Conservation (phyloP, 2,113 vertebrate species). For the Columbina picui region DNA sequence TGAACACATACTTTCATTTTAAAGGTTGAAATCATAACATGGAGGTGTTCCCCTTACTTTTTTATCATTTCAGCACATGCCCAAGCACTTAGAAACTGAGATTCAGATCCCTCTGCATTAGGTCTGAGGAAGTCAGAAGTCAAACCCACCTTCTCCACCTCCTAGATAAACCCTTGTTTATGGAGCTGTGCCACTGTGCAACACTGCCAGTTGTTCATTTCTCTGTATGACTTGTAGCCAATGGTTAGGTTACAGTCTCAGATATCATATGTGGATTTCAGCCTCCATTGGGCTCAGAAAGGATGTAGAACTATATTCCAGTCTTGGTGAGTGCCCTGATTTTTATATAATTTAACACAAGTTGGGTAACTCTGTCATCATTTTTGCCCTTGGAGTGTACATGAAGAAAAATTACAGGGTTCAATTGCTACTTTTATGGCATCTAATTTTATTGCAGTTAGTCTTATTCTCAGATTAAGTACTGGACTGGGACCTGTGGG, state of each 20-base stretch:
- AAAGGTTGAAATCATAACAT: background rate
- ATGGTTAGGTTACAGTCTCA: background rate
- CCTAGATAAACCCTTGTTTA: background rate
- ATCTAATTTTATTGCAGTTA: background rate
- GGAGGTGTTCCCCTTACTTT: background rate
- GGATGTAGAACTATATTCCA: background rate
- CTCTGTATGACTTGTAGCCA: rapidly evolving
- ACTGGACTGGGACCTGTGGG: background rate
- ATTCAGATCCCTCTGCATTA: background rate
- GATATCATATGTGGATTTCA: background rate
- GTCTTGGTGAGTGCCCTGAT: background rate
- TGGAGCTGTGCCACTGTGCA: background rate
- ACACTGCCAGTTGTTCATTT: rapidly evolving
- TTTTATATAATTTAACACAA: background rate
- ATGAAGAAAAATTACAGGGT: background rate
- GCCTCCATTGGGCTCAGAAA: background rate
- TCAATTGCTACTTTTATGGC: background rate
- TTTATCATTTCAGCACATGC: background rate
- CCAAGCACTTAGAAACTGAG: background rate
- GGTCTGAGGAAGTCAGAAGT: background rate
- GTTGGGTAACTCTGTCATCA: background rate
- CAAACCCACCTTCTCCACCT: background rate
- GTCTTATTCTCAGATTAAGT: background rate
- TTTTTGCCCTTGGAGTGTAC: background rate
- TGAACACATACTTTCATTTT: background rate